Evolutionary conservation across 2,888 invertebrate species (phyloP).

Genomic region (Fissipunctia ypsillon): DNA sequence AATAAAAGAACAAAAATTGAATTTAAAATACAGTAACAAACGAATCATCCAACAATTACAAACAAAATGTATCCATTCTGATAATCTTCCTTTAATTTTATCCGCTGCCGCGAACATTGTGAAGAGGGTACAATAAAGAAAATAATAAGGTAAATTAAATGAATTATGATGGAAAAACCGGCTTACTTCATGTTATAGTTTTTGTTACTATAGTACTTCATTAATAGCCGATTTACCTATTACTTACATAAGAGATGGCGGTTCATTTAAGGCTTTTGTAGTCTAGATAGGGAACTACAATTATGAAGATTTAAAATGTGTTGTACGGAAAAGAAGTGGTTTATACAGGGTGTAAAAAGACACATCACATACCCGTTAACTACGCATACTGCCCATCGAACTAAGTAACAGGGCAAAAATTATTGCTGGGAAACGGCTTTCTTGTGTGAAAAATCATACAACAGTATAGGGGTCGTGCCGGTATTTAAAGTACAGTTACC

Average conservation of each 20-base stretch:
- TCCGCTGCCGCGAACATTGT: constrained; percentile 11
- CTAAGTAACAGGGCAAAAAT: too few species aligned
- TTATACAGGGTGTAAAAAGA: too few species aligned
- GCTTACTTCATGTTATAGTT: not conserved
- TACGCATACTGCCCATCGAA: too few species aligned
- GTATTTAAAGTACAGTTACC: too few species aligned
- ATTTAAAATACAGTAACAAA: not conserved
- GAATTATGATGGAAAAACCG: not conserved
- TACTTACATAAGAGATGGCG: too few species aligned
- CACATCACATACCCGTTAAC: too few species aligned
- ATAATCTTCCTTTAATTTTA: constrained; percentile 32
- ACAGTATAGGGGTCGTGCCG: too few species aligned
- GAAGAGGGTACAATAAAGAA: constrained; percentile 6
- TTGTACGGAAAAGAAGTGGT: not conserved
- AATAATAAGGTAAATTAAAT: constrained; percentile 20
- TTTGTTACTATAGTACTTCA: not conserved
- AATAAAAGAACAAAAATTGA: not conserved
- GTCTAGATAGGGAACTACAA: not conserved
- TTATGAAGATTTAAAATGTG: not conserved
- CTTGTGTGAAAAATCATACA: too few species aligned
- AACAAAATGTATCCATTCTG: constrained; percentile 5
- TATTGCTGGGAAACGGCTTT: too few species aligned
- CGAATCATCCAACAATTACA: constrained; percentile 10
- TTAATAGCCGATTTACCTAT: too few species aligned
- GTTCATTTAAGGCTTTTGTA: not conserved